Base-by-base conservation (phyloP, 2,888 invertebrate genomes). In the Lasioglossum morio region DNA sequence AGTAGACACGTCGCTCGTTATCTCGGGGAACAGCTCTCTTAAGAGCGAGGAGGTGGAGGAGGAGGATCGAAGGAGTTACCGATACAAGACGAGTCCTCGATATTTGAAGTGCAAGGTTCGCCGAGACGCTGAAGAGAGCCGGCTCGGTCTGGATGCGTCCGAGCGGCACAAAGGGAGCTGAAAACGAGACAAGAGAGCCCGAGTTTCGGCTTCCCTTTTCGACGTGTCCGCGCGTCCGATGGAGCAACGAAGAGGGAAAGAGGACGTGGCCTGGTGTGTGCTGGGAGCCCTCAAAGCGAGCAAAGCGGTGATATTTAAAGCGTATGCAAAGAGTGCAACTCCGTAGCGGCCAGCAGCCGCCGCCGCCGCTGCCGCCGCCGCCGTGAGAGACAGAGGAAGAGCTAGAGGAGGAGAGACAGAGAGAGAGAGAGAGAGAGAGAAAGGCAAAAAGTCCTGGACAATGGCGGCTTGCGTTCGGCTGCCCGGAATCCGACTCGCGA, bases 401-500 rank as follows among this genome's bases (percentile, higher is more conserved):
- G 30, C 30, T 3, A 4, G 57, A 57, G 57, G n/a, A 57, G 10
- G n/a, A n/a, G 57, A 10, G 57, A 57, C 16, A 4, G 60, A 34
- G 30, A 60, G 23, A 14, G 60, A 14, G 60, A 60, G 23, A 84
- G 27, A 60, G 23, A 84, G 81, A 84, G 88, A 57, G 40, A 81
- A 88, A 88, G 90, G 89, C 89, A 92, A 93, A 93, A 94, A 93
- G 91, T 92, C 90, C 80, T 90, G 94, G 92, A 94, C 94, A 94
- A 94, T 94, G 93, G 93, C 93, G 93, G 92, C 91, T 93, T 86
- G 92, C 94, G 92, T 94, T 94, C 91, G 92, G 92, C 92, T 93
- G 93, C 93, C 92, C 93, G 94, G 94, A 94, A 94, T 94, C 93
- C 93, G 93, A 94, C 93, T 93, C 92, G 91, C 92, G 92, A 94